Evolutionary conservation across 2,888 invertebrate species (phyloP), one percentile per base, ranked within the genome.

Genomic region (Crocallis elinguaria): DNA sequence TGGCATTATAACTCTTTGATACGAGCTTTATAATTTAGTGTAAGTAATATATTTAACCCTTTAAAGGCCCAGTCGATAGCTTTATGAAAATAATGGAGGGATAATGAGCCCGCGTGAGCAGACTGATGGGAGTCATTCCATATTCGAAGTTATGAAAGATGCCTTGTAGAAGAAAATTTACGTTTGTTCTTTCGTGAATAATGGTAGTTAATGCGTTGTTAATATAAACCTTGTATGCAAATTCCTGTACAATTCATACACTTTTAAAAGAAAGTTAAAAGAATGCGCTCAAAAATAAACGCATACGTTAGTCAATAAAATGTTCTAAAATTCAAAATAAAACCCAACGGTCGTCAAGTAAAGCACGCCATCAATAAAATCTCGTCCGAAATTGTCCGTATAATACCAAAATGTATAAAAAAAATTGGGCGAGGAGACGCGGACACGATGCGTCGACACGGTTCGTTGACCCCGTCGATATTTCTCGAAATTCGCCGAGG

Each of bases 391-490:
- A 78, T 75, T 76, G 75, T 77, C 73, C 71, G 77, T 73, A 76
- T 83, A 75, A 82, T 76, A 83, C 66, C 67, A 80, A 83, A 82
- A 80, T 71, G 69, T 70, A 77, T 80, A 83, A 77, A 78, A 29
- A 83, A 86, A 86, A 82, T 76, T 69, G 67, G 75, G 70, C 79
- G 79, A 79, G 67, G 82, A 84, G 83, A 79, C 82, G 81, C 81
- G 85, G 85, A 82, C 84, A 79, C 83, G 88, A 86, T 87, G 85
- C 87, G 89, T 88, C 85, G 84, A 83, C 84, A 78, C 68, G 78
- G 89, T 82, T 84, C 90, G 80, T 79, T 78, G 88, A 90, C 89
- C 89, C 79, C 87, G 83, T 81, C 86, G 88, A 89, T 89, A 90
- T 88, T 89, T 89, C 89, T 89, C 84, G 88, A 89, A 90, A 90